Evolutionary conservation across 1,140 invertebrate genomes (phyloP), one percentile per base, ranked within the genome.

Genomic region (Campodea augens): DNA sequence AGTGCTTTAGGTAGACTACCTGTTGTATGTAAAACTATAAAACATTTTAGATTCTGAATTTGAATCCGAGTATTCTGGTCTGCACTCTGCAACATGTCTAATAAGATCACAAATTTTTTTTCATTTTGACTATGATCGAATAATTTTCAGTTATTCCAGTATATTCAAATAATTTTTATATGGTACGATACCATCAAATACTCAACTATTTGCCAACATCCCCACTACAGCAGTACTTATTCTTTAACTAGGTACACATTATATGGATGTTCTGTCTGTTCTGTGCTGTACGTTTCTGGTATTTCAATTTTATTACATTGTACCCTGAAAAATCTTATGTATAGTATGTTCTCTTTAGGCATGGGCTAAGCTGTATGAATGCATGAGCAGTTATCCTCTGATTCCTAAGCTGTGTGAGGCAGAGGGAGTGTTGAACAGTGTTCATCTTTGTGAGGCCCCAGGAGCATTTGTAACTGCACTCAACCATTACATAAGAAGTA

Each of bases 401-500:
- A 55, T 89, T n/a, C 67, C 73, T 2, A 43, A 53, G 7, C 57
- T 64, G 32, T 58, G 60, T 18, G 48, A 61, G n/a, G 44, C 54
- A 3, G 50, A 54, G 1, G 57, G 61, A 21, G 56, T 60, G 15
- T 70, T 90, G 1, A 73, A 71, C 37, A 77, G 75, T 5, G 55
- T 93, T 2, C 90, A 95, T 66, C 63, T 97, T 1, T 95, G 90
- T 65, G 90, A 96, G 68, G 90, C 89, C 15, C 90, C 91, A 2
- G 91, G 91, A 5, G 90, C 86, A 1, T 96, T 96, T 60, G 71
- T 97, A 27, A 69, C 83, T 19, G 77, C 88, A 1, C 57, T 92
- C 0, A 93, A 95, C 62, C 87, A 95, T 64, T 91, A 72, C 63
- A 57, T 93, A 21, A 68, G 73, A 47, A 61, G 45, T 22, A 51